phyloP scores from a whole-genome alignment of 1,140 invertebrate species.

The Cyclina sinensis region DNA sequence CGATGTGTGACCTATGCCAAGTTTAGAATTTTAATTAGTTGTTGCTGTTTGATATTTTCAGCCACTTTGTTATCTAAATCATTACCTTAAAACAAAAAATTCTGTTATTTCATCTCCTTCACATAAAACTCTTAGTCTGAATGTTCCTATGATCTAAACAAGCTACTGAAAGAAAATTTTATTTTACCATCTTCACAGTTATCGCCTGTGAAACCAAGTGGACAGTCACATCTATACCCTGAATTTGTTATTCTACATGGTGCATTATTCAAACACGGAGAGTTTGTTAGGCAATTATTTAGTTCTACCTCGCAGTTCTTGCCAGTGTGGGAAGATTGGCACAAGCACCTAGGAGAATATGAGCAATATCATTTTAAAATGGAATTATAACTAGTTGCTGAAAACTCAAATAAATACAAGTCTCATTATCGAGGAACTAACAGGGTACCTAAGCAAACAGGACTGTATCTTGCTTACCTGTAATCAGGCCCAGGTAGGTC shows the following conservation, averaged over 20 bases:
- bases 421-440: background rate
- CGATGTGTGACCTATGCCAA: too few species aligned
- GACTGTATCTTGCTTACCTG: constrained; percentile 84
- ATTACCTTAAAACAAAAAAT: too few species aligned
- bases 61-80: too few species aligned
- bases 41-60: too few species aligned
- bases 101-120: too few species aligned
- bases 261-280: constrained; percentile 93
- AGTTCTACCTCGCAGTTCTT: constrained; percentile 90
- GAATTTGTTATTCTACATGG: constrained; percentile 86
- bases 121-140: too few species aligned
- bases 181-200: constrained; percentile 90
- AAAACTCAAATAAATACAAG: background rate
- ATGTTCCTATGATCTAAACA: too few species aligned
- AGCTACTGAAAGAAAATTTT: background rate
- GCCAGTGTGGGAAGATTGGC: constrained; percentile 85
- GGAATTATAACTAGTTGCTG: background rate
- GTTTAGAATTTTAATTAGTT: too few species aligned
- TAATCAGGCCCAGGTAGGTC: constrained; percentile 85
- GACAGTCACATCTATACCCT: constrained; percentile 92
- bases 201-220: constrained; percentile 91
- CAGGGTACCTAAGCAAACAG: too few species aligned
- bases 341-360: constrained; percentile 48
- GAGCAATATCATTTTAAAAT: background rate
- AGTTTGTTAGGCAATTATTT: constrained; percentile 89